These are phyloP conservation scores for Theretra japonica DNA, from an alignment of 2,888 invertebrate genomes.

Conservation along the genomic window DNA sequence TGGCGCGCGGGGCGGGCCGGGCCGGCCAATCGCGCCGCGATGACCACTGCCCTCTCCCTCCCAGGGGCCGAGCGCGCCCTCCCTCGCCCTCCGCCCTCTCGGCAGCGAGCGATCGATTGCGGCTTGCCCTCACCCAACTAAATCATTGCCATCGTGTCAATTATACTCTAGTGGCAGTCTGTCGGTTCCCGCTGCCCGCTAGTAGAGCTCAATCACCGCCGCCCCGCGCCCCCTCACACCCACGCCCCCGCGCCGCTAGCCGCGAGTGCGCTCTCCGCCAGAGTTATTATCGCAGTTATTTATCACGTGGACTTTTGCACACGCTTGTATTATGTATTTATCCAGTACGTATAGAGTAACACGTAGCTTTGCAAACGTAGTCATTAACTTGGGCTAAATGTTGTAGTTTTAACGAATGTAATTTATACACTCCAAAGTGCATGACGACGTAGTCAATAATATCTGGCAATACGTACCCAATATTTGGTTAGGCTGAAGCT, in stretches of 20 bases:
- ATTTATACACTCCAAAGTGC: too few species aligned
- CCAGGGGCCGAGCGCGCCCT: slow-evolving; percentile 42
- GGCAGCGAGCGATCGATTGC: slow-evolving; percentile 8
- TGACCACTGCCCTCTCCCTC: slow-evolving; percentile 48
- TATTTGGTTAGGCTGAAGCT: background rate
- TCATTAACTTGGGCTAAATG: too few species aligned
- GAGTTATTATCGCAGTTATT: too few species aligned
- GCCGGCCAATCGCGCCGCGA: slow-evolving; percentile 55
- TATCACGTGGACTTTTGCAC: too few species aligned
- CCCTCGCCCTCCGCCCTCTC: slow-evolving; percentile 39
- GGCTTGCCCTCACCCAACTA: slow-evolving; percentile 38
- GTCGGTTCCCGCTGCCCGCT: slow-evolving; percentile 30
- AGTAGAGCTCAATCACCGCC: background rate
- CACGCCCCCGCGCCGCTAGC: too few species aligned
- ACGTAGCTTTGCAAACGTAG: too few species aligned
- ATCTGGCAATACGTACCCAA: background rate
- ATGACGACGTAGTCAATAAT: too few species aligned
- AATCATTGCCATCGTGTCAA: slow-evolving; percentile 53
- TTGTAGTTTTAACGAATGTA: too few species aligned
- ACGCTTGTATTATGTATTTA: too few species aligned
- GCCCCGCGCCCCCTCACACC: too few species aligned
- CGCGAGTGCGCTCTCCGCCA: too few species aligned
- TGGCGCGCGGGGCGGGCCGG: slow-evolving; percentile 41
- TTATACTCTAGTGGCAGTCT: slow-evolving; percentile 36
- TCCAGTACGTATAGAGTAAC: too few species aligned